Base-by-base conservation (phyloP, 2,888 invertebrate species). In the Xestia rhomboidea region DNA sequence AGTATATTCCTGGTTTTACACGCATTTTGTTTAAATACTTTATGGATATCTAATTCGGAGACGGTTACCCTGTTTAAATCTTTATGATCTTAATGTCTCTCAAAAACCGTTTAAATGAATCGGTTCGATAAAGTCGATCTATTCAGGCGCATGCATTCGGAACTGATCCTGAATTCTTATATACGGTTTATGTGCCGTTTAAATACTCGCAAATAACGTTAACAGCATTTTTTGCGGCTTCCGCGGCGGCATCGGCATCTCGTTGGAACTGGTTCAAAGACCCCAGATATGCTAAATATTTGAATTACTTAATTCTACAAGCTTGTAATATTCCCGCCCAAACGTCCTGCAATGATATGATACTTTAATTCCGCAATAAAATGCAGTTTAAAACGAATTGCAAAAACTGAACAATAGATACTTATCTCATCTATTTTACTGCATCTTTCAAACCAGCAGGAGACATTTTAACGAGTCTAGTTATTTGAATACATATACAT, bases 181-280 rank as follows among this genome's bases (percentile, higher is more conserved):
- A 63, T 71, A 71, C 51, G 73, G 85, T 73, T 68, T 71, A 69
- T 46, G 27, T 73, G 71, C 54, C 68, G 70, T 68, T 73, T 79
- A 82, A 74, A 46, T 63, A 68, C 60, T 70, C 63, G 75, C 68
- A 81, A 83, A 81, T 76, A 70, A 75, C 51, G 62, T 81, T 76
- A 44, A 75, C 68, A 71, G 71, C 71, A 72, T 78, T 77, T 81
- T 81, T 80, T 83, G 80, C 68, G 68, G 41, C 51, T 60, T 41
- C 74, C 49, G 67, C 60, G 46, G 44, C 64, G 74, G 57, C 11
- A 54, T 77, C 64, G 74, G 57, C 11, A 54, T 77, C 51, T 76
- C 66, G 62, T 73, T 69, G 63, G 62, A 82, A 76, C 77, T 86
- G 79, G 87, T 87, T 86, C 79, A 81, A 82, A 86, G 86, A 78